Percentiles rank a stretch among this genome's conserved stretches.
Evolutionary conservation across 2,888 invertebrate genomes (phyloP).

Genomic region (Caenorhabditis sinica): DNA sequence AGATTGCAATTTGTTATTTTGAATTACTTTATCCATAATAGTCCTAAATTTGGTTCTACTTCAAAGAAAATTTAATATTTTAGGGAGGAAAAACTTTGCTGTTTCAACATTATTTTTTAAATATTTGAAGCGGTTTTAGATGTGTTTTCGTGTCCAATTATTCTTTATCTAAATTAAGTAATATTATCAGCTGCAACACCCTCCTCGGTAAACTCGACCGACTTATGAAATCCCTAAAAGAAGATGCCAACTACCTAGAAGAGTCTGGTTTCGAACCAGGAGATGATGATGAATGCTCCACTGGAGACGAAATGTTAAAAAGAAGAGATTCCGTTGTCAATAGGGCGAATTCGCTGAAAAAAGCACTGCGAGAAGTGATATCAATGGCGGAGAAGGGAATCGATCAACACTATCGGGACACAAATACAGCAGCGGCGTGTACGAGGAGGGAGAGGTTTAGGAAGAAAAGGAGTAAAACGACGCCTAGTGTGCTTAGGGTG

Average conservation of each 20-base stretch:
- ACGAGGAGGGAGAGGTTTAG: slow-evolving; percentile 73
- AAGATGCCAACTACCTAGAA: slow-evolving; percentile 85
- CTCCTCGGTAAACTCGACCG: slow-evolving; percentile 90
- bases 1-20: no score
- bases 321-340: slow-evolving; percentile 86
- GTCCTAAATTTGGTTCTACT: no score
- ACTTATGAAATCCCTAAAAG: slow-evolving; percentile 89
- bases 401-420: slow-evolving; percentile 68
- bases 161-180: background rate
- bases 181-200: slow-evolving; percentile 87
- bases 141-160: no score
- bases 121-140: no score
- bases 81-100: no score
- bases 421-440: slow-evolving; percentile 37
- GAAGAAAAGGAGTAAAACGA: slow-evolving; percentile 77
- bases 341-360: slow-evolving; percentile 91
- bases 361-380: slow-evolving; percentile 90
- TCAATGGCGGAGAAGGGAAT: slow-evolving; percentile 89
- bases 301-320: slow-evolving; percentile 55
- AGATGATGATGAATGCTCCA: slow-evolving; percentile 68
- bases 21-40: no score
- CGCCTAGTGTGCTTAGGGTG: slow-evolving; percentile 72
- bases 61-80: no score
- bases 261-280: slow-evolving; percentile 76
- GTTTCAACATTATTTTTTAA: no score